These are phyloP conservation scores for Anguilla japonica DNA, from an alignment of 2,113 vertebrate species.

Conservation along the genomic window DNA sequence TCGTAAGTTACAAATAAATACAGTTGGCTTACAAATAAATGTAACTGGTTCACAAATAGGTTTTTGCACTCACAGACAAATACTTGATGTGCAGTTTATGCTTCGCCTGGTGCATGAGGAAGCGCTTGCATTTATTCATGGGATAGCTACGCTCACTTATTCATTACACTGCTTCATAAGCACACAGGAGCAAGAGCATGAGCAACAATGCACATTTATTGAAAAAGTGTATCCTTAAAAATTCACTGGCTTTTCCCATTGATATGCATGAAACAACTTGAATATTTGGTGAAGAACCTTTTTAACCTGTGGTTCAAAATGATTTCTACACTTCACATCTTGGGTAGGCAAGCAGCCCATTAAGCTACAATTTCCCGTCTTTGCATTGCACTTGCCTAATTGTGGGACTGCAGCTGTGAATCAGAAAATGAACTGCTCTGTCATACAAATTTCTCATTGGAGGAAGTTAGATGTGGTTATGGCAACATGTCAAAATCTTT, in stretches of 20 bases:
- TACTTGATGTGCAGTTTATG: too few species aligned
- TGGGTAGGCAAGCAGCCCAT: background rate
- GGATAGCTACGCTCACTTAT: too few species aligned
- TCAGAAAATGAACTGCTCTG: background rate
- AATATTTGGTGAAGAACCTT: background rate
- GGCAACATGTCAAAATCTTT: background rate
- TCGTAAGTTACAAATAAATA: too few species aligned
- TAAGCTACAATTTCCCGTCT: background rate
- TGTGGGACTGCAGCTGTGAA: background rate
- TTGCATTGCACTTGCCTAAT: background rate
- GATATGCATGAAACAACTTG: background rate
- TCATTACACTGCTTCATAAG: too few species aligned
- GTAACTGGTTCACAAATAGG: too few species aligned
- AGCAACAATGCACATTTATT: too few species aligned
- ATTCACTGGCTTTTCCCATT: background rate
- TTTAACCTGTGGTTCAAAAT: constrained; percentile 3
- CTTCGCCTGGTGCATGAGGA: too few species aligned
- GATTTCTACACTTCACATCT: background rate
- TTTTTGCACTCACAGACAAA: too few species aligned
- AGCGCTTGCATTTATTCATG: too few species aligned
- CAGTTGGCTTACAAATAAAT: too few species aligned
- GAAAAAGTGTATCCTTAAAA: background rate
- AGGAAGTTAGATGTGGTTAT: background rate
- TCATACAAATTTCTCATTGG: background rate
- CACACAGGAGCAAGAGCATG: too few species aligned